phyloP scores from a whole-genome alignment of 1,140 invertebrate genomes.

The Lordiphosa clarofinis region DNA sequence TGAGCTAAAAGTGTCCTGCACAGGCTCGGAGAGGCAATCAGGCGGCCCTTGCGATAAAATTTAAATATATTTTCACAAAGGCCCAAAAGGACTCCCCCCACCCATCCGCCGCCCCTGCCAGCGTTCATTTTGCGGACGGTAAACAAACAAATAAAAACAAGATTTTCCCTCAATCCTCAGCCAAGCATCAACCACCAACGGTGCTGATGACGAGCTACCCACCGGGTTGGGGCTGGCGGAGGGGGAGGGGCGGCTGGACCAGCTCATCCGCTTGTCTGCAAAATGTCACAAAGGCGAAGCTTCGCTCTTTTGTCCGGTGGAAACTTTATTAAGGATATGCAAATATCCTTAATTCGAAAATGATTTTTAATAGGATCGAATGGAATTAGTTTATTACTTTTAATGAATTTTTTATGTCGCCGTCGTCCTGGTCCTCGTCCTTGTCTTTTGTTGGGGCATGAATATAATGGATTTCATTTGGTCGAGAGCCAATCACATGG shows the following conservation, averaged over 20 bases:
- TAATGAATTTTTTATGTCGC: slow-evolving; percentile 80
- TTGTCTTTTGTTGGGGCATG: slow-evolving; percentile 56
- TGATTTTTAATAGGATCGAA: slow-evolving; percentile 80
- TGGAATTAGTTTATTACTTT: slow-evolving; percentile 80
- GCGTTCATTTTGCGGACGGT: slow-evolving; percentile 76
- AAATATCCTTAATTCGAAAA: slow-evolving; percentile 80
- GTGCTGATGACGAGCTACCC: slow-evolving; percentile 37
- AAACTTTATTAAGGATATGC: slow-evolving; percentile 79
- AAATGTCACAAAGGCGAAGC: slow-evolving; percentile 67
- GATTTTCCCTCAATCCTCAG: slow-evolving; percentile 42
- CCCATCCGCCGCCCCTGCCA: slow-evolving; percentile 16
- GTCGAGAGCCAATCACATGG: slow-evolving; percentile 61
- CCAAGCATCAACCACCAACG: slow-evolving; percentile 62
- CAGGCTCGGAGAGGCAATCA: slow-evolving; percentile 47
- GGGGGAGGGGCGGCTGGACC: slow-evolving; percentile 15
- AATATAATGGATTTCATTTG: slow-evolving; percentile 67
- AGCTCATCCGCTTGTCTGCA: slow-evolving; percentile 70
- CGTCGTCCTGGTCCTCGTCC: slow-evolving; percentile 9
- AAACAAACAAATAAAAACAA: slow-evolving; percentile 78
- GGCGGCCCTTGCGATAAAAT: slow-evolving; percentile 66
- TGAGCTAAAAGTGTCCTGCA: slow-evolving; percentile 44
- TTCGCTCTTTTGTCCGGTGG: slow-evolving; percentile 56
- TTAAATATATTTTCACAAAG: slow-evolving; percentile 67
- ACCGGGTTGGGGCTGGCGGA: background rate
- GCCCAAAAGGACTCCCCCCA: slow-evolving; percentile 9